Evolutionary conservation across 2,797 vertebrate species (phyloP).

Genomic region (Hippocampus kuda): DNA sequence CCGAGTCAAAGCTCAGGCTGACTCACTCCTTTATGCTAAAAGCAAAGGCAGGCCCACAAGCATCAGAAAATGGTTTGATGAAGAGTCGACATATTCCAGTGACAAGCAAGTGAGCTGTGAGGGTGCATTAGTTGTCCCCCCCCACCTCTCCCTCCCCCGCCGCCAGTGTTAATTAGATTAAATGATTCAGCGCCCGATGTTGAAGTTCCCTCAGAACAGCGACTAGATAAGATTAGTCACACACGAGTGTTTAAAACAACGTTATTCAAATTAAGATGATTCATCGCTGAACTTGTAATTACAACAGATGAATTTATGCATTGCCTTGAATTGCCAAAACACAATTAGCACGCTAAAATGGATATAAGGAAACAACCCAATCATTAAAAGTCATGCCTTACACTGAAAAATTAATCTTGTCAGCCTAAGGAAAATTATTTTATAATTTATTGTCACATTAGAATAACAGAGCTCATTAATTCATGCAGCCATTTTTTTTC

Average conservation of each 20-base stretch:
- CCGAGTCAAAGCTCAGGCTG: slow-evolving; percentile 19
- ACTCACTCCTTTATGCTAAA: slow-evolving; percentile 31
- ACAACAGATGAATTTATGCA: slow-evolving; percentile 15
- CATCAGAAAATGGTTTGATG: slow-evolving; percentile 58
- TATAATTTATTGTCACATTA: neutral
- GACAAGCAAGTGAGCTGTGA: slow-evolving; percentile 69
- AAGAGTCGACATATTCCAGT: slow-evolving; percentile 68
- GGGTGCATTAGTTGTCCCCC: slow-evolving; percentile 38
- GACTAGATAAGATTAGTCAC: slow-evolving; percentile 49
- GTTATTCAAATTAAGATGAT: slow-evolving; percentile 49
- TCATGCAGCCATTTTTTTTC: neutral
- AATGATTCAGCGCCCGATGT: slow-evolving; percentile 62
- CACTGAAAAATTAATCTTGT: neutral
- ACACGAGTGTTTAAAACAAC: slow-evolving; percentile 40
- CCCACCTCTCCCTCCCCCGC: slow-evolving; percentile 5
- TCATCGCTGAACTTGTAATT: slow-evolving; percentile 47
- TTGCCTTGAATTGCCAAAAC: slow-evolving; percentile 35
- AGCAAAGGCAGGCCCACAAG: slow-evolving; percentile 35
- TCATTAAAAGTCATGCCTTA: neutral
- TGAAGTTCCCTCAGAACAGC: slow-evolving; percentile 38
- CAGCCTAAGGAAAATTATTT: neutral
- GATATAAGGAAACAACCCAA: slow-evolving; percentile 7
- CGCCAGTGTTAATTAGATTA: slow-evolving; percentile 66
- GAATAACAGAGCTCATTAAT: neutral
- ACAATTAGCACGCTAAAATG: slow-evolving; percentile 20